phyloP scores from a whole-genome alignment of 2,888 invertebrate species.

The Agrotis clavis region DNA sequence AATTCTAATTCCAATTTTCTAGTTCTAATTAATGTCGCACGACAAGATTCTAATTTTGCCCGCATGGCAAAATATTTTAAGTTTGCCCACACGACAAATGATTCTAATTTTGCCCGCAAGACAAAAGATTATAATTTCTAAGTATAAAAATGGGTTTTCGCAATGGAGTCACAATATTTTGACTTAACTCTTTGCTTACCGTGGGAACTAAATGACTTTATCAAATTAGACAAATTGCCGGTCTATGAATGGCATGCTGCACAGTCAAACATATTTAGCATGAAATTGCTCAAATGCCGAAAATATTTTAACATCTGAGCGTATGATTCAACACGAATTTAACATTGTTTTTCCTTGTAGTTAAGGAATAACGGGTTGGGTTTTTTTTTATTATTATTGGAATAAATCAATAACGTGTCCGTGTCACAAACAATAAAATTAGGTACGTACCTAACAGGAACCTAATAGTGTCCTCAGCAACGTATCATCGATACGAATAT shows the following conservation, averaged over 20 bases:
- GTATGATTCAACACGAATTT: background rate
- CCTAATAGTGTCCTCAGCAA: no score
- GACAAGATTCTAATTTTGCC: no score
- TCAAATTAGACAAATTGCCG: slow-evolving; percentile 35
- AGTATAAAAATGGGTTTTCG: no score
- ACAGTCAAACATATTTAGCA: background rate
- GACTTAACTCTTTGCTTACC: slow-evolving; percentile 16
- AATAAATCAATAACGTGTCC: background rate
- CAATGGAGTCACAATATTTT: slow-evolving; percentile 20
- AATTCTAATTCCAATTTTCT: background rate
- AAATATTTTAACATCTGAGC: background rate
- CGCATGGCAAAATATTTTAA: no score
- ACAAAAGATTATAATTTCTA: no score
- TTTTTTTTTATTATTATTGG: background rate
- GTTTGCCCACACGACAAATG: no score
- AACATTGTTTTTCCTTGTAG: background rate
- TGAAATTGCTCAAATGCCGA: slow-evolving; percentile 22
- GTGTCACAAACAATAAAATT: no score
- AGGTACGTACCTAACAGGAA: no score
- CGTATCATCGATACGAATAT: no score
- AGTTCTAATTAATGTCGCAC: no score
- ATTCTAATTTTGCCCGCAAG: no score
- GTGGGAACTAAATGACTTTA: slow-evolving; percentile 30
- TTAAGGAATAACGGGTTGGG: background rate
- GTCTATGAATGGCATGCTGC: background rate